These are phyloP conservation scores for human (Homo sapiens) DNA, from an alignment of 2,113 vertebrate genomes.

Conservation along the genomic window GRCh38 chr2:223456001-223456500, in stretches of 20 bases:
- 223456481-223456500: not conserved
- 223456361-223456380: not conserved
- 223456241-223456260: not conserved
- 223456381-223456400: not conserved
- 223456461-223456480: not conserved
- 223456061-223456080: not conserved
- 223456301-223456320: not conserved
- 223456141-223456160: not conserved
- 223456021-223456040: not conserved
- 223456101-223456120: not conserved
- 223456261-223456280: not conserved
- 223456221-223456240: not conserved
- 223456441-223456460: not conserved
- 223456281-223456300: not conserved
- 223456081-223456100: not conserved
- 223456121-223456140: not conserved
- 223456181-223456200: not conserved
- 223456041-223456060: not conserved
- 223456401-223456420: not conserved
- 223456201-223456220: slow-evolving; percentile 6
- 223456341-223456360: not conserved
- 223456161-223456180: not conserved
- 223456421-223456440: not conserved
- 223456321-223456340: not conserved
- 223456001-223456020: not conserved